Base-by-base conservation (phyloP, 2,888 invertebrate genomes). In the Pegoplata infirma region DNA sequence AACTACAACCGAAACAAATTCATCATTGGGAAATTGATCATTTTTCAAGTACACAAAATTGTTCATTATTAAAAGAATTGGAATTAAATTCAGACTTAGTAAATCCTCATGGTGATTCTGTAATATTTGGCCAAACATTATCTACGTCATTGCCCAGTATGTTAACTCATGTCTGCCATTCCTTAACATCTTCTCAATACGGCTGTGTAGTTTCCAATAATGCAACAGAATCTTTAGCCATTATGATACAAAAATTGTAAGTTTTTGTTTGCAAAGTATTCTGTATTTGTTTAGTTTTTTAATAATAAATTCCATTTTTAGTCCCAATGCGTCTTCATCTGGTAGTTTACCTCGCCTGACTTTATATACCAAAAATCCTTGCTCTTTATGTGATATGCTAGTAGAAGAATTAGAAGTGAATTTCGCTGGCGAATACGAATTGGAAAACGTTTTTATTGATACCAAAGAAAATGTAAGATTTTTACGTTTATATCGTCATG, bases 71-170 rank as follows among this genome's bases (percentile, higher is more conserved):
- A n/a, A n/a, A n/a, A n/a, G n/a, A n/a, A n/a, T n/a, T n/a, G n/a
- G n/a, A 32, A 10, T 32, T 98, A 59, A 96, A 98, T 89, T 94
- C 95, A 0, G 86, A 91, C 6, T 96, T 95, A 87, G 92, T 99
- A 7, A 98, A 98, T 89, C 91, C 97, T 8, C 96, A 99, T 88
- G 98, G 99, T 56, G 97, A 98, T 49, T 98, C 98, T 67, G 97
- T 98, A 14, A 96, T 97, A 85, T 91, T 98, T 44, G 98, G 98
- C 5, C 98, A 98, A 90, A 98, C 98, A 0, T 96, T 98, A 86
- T 98, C 98, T 67, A 97, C 98, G 96, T 98, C 98, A 1, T 98
- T 98, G 21, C 96, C 97, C 10, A 93, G 99, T 81, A 92, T 99
- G 81, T 93, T 98, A 14, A 94, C 94, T n/a, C 98, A 98, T 89